A percentile compares a stretch with the other conserved stretches of the same genome.
Evolutionary conservation across 1,140 invertebrate genomes (phyloP).

Genomic region (Plutomurus gul): DNA sequence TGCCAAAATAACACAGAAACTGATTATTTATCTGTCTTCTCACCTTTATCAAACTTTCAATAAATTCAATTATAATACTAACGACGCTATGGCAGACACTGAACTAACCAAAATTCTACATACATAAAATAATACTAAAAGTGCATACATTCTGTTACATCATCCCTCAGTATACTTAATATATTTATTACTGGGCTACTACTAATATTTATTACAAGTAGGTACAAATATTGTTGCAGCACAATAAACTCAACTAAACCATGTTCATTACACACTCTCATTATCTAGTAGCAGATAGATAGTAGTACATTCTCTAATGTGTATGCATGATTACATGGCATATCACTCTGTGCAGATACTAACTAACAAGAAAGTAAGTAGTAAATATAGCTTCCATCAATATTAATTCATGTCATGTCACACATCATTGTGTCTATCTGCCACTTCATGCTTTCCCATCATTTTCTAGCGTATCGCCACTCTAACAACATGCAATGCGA

Average conservation of each 20-base stretch:
- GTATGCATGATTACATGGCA: not conserved
- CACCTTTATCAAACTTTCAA: slow-evolving; percentile 16
- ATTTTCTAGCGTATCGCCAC: not conserved
- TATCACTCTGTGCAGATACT: slow-evolving; percentile 31
- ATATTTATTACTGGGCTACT: too few species aligned
- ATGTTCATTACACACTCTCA: too few species aligned
- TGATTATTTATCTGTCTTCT: slow-evolving; percentile 42
- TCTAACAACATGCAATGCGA: slow-evolving; percentile 17
- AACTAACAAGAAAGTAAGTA: too few species aligned
- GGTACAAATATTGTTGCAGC: too few species aligned
- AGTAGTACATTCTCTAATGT: too few species aligned
- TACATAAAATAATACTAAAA: too few species aligned
- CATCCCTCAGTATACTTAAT: too few species aligned
- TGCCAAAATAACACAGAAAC: slow-evolving; percentile 48
- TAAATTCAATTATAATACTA: not conserved
- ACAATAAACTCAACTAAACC: too few species aligned
- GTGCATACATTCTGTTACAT: too few species aligned
- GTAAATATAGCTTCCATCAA: slow-evolving; percentile 2
- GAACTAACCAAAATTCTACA: not conserved
- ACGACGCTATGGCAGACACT: not conserved
- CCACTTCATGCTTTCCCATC: slow-evolving; percentile 36
- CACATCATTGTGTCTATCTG: slow-evolving; percentile 42
- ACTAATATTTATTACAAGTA: too few species aligned
- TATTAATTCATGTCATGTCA: slow-evolving; percentile 50
- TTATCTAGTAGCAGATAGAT: too few species aligned